A percentile compares a stretch with the other conserved stretches of the same genome.
Evolutionary conservation across 2,113 vertebrate species (phyloP).

Genomic region (Tyrannus savana): DNA sequence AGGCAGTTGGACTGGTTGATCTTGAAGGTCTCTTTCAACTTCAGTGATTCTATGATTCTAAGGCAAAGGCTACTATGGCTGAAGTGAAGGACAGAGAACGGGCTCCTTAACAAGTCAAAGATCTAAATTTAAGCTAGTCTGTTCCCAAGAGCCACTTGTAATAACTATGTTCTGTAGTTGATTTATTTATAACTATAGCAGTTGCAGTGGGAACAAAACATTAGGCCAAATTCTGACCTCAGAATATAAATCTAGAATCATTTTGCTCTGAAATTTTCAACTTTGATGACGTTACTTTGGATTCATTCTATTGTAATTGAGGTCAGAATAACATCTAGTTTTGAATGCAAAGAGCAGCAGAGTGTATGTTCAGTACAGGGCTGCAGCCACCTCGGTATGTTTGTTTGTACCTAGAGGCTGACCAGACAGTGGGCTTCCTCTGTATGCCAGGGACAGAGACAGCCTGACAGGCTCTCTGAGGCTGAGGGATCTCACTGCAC

Average conservation of each 20-base stretch:
- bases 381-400: neutral
- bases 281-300: neutral
- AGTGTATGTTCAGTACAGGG: neutral
- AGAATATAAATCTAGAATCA: neutral
- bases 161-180: neutral
- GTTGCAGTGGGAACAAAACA: slow-evolving; percentile 35
- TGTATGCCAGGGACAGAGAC: neutral
- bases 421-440: neutral
- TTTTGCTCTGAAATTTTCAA: neutral
- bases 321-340: neutral
- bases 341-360: neutral
- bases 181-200: slow-evolving; percentile 13
- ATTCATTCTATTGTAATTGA: neutral
- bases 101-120: neutral
- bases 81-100: slow-evolving; percentile 6
- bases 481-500: too few species aligned
- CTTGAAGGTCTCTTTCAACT: neutral
- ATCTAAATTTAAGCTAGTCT: slow-evolving; percentile 18
- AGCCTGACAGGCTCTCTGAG: neutral
- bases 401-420: neutral
- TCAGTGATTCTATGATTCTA: neutral
- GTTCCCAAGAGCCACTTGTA: neutral
- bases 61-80: neutral
- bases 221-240: neutral
- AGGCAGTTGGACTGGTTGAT: neutral